These are phyloP conservation scores for Acanthiza pusilla DNA, from an alignment of 2,797 vertebrate genomes.

Conservation along the genomic window DNA sequence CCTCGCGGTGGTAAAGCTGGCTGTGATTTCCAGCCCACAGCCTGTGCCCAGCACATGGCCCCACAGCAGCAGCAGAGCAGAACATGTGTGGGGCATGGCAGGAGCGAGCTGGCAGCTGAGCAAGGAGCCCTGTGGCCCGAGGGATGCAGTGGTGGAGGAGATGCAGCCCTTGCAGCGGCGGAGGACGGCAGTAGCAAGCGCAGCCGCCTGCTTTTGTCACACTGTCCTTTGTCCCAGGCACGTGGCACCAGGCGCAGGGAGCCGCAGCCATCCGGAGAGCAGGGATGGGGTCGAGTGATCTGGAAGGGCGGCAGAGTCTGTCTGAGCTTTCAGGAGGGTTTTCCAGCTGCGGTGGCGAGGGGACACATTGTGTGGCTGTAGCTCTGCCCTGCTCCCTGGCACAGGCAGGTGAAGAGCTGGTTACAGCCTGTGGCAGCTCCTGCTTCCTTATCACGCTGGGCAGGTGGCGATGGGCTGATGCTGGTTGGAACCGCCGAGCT, in stretches of 20 bases:
- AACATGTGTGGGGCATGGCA: fast-evolving
- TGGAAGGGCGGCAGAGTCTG: not conserved
- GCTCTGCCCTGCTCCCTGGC: not conserved
- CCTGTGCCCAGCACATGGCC: too few relatives aligned
- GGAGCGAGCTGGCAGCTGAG: not conserved
- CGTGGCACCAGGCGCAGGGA: not conserved
- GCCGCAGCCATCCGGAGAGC: not conserved
- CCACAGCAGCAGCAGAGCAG: not conserved
- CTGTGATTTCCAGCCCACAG: not conserved
- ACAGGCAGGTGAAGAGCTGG: not conserved
- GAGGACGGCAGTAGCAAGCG: not conserved
- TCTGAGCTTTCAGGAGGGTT: not conserved
- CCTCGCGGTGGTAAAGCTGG: fast-evolving
- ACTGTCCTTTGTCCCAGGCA: conserved; percentile 41
- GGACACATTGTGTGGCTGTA: fast-evolving
- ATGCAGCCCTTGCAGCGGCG: not conserved
- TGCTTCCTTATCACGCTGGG: not conserved
- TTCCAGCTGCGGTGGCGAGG: fast-evolving
- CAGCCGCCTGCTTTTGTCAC: conserved; percentile 32
- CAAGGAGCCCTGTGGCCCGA: fast-evolving
- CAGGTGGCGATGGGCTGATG: not conserved
- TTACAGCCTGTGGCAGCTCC: not conserved
- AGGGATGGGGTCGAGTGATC: not conserved
- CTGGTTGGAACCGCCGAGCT: fast-evolving
- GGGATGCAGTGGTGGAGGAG: not conserved